Base-by-base conservation (phyloP, 2,888 invertebrate species). In the Ectropis crepuscularia region DNA sequence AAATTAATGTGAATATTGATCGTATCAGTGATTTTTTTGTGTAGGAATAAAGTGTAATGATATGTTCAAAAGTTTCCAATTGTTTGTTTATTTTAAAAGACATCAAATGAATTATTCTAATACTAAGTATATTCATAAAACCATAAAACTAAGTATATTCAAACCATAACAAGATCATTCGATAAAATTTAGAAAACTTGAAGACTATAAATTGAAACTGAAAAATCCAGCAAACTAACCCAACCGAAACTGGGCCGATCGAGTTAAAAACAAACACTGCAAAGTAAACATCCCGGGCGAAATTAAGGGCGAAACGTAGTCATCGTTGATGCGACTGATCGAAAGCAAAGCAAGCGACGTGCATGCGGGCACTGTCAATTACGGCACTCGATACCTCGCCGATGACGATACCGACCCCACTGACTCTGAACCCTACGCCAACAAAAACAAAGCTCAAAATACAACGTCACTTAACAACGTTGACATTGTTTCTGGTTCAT, bases 271-370 rank as follows among this genome's bases (percentile, higher is more conserved):
- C 68, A 67, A 62, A 69, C 67, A 66, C 47, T 38, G 60, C 10
- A 60, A 42, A 57, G 53, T 53, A 67, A 61, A 67, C 67, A 63
- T 48, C 38, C 58, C 61, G 47, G 57, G 45, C 16, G 50, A 66
- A 66, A 70, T 67, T 70, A 68, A 71, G 68, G 66, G 67, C 54
- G 60, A 67, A 65, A 39, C 67, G 59, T 42, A 62, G 62, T 63
- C 66, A 63, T 66, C 63, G 57, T 46, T 60, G 62, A 69, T 64
- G 68, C 64, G 51, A 9, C 64, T 47, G 51, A 64, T 64, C 65
- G 64, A 72, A 70, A 72, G 69, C 71, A 71, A 71, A 73, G 70
- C 68, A 70, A 66, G 66, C 69, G 65, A 58, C 65, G 67, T 53
- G 58, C 59, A 71, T 71, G 66, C 70, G 71, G 71, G 71, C 63